phyloP scores from a whole-genome alignment of 2,797 vertebrate genomes.

The Gobio occitaniae region DNA sequence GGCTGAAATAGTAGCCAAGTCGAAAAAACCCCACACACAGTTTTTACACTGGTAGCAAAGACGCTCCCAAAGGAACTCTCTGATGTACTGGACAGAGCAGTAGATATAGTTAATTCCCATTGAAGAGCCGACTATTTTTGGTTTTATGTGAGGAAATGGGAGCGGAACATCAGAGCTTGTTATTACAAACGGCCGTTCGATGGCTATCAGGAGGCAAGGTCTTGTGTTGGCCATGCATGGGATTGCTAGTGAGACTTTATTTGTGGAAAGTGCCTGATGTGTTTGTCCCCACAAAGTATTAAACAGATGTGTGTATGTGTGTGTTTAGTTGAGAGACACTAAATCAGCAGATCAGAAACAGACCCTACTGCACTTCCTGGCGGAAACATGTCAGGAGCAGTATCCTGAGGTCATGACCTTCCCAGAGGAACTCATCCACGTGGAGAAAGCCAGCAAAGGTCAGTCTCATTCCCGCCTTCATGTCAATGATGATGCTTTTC shows the following conservation, averaged over 20 bases:
- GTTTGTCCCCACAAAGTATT: not conserved
- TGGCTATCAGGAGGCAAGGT: too few relatives aligned
- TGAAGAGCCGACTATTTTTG: too few relatives aligned
- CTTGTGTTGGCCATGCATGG: not conserved
- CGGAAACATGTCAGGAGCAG: slow-evolving; percentile 84
- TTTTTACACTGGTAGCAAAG: too few relatives aligned
- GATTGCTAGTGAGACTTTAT: not conserved
- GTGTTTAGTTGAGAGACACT: slow-evolving; percentile 80
- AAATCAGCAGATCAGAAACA: slow-evolving; percentile 86
- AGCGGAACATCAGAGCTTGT: too few relatives aligned
- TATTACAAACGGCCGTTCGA: too few relatives aligned
- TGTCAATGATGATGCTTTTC: not conserved
- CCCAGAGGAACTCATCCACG: slow-evolving; percentile 87
- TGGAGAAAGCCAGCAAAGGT: slow-evolving; percentile 95
- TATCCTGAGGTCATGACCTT: slow-evolving; percentile 86
- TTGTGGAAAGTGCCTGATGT: not conserved
- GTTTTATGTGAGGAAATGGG: too few relatives aligned
- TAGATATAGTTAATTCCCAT: too few relatives aligned
- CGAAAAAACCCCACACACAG: too few relatives aligned
- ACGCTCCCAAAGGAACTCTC: too few relatives aligned
- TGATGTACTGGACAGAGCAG: too few relatives aligned
- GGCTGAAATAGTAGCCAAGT: too few relatives aligned
- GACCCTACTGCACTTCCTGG: slow-evolving; percentile 90
- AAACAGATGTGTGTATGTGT: slow-evolving; percentile 6
- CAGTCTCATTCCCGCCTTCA: not conserved